Conservation (phyloP, 2,113 vertebrate species). For the Chiloscyllium plagiosum region DNA sequence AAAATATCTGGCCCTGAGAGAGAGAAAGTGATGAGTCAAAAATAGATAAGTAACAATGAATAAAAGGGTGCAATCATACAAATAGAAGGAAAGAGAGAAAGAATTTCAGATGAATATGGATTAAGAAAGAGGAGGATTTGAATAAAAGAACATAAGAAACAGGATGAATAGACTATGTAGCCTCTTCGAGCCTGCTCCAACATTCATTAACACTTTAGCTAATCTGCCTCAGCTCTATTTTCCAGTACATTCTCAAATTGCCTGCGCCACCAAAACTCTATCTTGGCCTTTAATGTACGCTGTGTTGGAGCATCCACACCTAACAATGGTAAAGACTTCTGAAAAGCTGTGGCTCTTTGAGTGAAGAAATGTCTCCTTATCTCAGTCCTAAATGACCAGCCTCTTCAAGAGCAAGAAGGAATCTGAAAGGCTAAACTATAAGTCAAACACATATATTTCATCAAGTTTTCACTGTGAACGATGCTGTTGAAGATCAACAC, state of each 20-base stretch:
- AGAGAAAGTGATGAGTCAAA: not conserved
- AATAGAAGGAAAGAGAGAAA: not conserved
- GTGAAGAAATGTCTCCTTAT: too few relatives aligned
- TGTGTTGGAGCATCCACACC: too few relatives aligned
- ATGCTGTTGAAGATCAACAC: not conserved
- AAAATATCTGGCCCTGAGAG: not conserved
- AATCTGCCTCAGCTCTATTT: too few relatives aligned
- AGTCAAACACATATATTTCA: not conserved
- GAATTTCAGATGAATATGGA: too few relatives aligned
- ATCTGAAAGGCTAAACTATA: not conserved
- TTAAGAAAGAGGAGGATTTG: not conserved
- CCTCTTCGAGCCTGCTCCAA: too few relatives aligned
- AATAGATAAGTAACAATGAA: not conserved
- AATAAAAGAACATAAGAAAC: not conserved
- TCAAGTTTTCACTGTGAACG: not conserved
- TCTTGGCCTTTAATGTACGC: too few relatives aligned
- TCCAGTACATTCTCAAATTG: too few relatives aligned
- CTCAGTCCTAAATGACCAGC: not conserved
- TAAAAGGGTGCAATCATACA: not conserved
- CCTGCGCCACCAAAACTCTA: too few relatives aligned
- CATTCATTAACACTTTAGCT: too few relatives aligned
- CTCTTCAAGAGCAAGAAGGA: not conserved
- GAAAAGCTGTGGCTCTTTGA: too few relatives aligned
- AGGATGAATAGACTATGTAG: too few relatives aligned
- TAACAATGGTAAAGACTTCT: too few relatives aligned